Conservation (phyloP, 1,140 invertebrate genomes). For the Theocolax elegans region DNA sequence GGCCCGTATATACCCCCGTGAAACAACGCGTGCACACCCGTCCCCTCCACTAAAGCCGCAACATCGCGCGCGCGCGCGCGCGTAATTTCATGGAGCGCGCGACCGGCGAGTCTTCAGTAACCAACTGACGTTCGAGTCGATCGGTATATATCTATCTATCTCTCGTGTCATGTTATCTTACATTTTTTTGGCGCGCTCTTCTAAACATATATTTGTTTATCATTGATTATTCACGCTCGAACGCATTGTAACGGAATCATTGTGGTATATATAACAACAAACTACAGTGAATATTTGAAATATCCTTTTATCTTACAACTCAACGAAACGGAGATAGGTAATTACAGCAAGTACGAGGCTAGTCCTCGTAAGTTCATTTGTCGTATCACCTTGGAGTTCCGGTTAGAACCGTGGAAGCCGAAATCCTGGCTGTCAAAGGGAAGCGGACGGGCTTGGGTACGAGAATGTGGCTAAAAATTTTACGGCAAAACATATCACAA, state of each 20-base stretch:
- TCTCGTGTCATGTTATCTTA: no score
- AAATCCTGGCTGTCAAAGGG: slow-evolving; percentile 36
- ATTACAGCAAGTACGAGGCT: no score
- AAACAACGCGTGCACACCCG: slow-evolving; percentile 39
- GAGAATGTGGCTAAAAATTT: slow-evolving; percentile 64
- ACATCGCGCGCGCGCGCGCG: slow-evolving; percentile 34
- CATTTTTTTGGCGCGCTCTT: no score
- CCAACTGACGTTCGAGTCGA: slow-evolving; percentile 45
- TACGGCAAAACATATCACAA: slow-evolving; percentile 61
- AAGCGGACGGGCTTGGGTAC: slow-evolving; percentile 32
- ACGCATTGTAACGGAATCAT: no score
- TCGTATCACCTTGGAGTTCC: no score
- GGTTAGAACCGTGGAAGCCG: slow-evolving; percentile 20
- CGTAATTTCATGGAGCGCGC: slow-evolving; percentile 43
- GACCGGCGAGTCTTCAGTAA: slow-evolving; percentile 46
- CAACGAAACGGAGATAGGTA: no score
- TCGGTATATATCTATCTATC: slow-evolving; percentile 25
- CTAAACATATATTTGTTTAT: no score
- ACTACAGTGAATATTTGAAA: no score
- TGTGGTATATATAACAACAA: no score
- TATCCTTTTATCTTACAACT: no score
- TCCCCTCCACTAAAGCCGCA: background rate
- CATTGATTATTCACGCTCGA: no score
- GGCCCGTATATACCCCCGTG: slow-evolving; percentile 51
- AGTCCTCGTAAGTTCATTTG: no score